Evolutionary conservation across 2,113 vertebrate genomes (phyloP).

Genomic region (Baryphthengus martii): DNA sequence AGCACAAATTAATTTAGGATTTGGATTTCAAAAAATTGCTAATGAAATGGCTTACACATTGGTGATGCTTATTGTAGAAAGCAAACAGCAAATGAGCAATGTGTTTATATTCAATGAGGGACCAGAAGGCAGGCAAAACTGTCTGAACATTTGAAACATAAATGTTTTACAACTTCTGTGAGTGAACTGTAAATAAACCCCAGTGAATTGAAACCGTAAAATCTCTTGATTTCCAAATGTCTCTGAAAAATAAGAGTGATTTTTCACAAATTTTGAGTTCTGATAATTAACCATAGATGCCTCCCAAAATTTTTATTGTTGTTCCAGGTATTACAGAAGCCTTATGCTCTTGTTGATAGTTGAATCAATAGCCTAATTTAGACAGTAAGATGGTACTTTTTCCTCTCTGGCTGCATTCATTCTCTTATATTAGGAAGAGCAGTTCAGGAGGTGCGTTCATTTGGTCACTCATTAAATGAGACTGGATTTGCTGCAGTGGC

Average conservation of each 20-base stretch:
- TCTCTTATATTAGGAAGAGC: not conserved
- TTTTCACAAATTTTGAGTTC: not conserved
- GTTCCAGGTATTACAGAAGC: not conserved
- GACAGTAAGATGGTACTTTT: not conserved
- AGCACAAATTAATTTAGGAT: slow-evolving; percentile 18
- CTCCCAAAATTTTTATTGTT: not conserved
- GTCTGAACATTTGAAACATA: not conserved
- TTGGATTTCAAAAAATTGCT: not conserved
- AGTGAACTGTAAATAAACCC: not conserved
- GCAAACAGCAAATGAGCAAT: not conserved
- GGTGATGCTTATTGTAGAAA: not conserved
- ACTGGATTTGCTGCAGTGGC: not conserved
- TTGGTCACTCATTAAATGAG: not conserved
- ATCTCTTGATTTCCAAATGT: not conserved
- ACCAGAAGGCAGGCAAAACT: not conserved
- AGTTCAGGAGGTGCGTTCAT: not conserved
- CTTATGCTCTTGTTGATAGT: not conserved
- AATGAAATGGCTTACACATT: not conserved
- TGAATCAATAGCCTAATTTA: not conserved
- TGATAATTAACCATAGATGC: not conserved
- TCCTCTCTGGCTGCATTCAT: not conserved
- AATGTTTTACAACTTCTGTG: not conserved
- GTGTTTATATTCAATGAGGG: not conserved
- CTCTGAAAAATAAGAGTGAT: not conserved
- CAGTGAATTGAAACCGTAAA: not conserved